A percentile compares a stretch with the other conserved stretches of the same genome.
phyloP scores from a whole-genome alignment of 2,113 vertebrate species.

The Bufo bufo region DNA sequence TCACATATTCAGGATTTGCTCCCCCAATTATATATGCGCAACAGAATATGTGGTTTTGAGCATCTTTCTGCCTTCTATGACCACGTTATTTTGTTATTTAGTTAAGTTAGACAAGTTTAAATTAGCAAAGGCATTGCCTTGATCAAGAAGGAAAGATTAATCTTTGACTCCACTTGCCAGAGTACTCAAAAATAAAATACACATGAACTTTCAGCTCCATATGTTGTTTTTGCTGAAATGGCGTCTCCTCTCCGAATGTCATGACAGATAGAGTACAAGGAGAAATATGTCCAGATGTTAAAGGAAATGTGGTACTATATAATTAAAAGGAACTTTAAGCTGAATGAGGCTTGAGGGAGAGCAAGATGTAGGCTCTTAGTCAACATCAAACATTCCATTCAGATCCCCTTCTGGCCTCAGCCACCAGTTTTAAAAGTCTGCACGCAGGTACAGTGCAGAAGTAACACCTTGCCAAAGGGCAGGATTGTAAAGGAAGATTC shows the following conservation, averaged over 20 bases:
- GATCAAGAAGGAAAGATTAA: neutral
- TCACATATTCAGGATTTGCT: too few species aligned
- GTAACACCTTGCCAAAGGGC: conserved; percentile 51
- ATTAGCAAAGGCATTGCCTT: neutral
- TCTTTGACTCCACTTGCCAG: neutral
- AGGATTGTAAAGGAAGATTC: conserved; percentile 42
- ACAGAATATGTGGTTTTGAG: too few species aligned
- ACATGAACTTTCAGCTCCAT: conserved; percentile 34
- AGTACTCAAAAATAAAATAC: conserved; percentile 9
- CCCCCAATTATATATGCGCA: too few species aligned
- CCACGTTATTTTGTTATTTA: neutral
- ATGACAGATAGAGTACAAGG: conserved; percentile 37
- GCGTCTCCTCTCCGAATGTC: neutral
- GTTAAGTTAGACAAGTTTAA: neutral
- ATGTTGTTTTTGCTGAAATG: conserved; percentile 42
- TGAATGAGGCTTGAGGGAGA: conserved; percentile 40
- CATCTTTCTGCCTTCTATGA: too few species aligned
- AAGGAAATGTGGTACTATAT: conserved; percentile 20
- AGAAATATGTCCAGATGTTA: conserved; percentile 50
- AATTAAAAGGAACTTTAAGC: conserved; percentile 45
- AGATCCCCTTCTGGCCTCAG: conserved; percentile 25
- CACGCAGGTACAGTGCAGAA: conserved; percentile 23
- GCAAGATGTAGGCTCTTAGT: conserved; percentile 1
- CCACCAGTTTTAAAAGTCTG: conserved; percentile 24
- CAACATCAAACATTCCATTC: conserved; percentile 47